A percentile compares a stretch with the other conserved stretches of the same genome.
phyloP scores from a whole-genome alignment of 37 sponge, comb jelly and placozoan species.

The Amphimedon queenslandica region DNA sequence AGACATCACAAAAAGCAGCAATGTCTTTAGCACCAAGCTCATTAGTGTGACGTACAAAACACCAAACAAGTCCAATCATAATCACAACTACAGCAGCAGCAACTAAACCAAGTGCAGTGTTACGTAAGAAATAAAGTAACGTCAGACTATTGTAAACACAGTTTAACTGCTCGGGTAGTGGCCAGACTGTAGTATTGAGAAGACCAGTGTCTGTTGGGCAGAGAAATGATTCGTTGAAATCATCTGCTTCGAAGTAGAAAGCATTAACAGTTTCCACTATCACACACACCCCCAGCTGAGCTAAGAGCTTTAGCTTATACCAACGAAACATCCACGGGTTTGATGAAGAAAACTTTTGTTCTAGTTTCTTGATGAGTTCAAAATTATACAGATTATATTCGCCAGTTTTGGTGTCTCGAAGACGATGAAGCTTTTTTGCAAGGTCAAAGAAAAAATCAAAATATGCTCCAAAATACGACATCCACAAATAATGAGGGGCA shows the following conservation, averaged over 20 bases:
- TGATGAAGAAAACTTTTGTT: constrained; percentile 18
- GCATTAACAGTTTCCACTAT: background rate
- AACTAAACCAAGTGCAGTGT: background rate
- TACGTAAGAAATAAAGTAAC: background rate
- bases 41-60: constrained; percentile 29
- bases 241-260: background rate
- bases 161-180: background rate
- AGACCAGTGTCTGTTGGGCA: constrained; percentile 3
- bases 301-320: constrained; percentile 27
- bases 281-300: constrained; percentile 9
- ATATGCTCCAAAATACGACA: constrained; percentile 15
- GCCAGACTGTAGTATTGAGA: background rate
- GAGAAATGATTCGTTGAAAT: constrained; percentile 5
- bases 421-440: constrained; percentile 23
- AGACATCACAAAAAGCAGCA: constrained; percentile 30
- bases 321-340: constrained; percentile 29
- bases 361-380: constrained; percentile 33
- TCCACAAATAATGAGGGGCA: constrained; percentile 55
- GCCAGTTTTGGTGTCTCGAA: constrained; percentile 40
- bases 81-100: background rate
- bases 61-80: constrained; percentile 30
- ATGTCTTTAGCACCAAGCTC: constrained; percentile 23
- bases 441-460: constrained; percentile 48
- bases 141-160: constrained; percentile 10
- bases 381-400: constrained; percentile 38